Conservation (phyloP, 1,140 invertebrate species). For the Euwallacea similis region DNA sequence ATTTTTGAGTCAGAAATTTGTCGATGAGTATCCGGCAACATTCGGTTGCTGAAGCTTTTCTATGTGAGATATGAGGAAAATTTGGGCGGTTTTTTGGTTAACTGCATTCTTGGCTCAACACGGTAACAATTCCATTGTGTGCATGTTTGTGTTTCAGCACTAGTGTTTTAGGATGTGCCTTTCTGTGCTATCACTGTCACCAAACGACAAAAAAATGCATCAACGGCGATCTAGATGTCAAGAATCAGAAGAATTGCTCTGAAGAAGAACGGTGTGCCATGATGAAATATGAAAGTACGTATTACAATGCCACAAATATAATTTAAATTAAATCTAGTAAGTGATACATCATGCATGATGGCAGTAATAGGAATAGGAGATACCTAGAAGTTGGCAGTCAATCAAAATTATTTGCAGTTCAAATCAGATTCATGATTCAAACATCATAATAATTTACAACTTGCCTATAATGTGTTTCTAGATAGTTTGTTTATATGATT, state of each 20-base stretch:
- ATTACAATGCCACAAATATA: too few relatives aligned
- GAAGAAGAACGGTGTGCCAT: conserved; percentile 13
- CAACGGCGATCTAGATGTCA: conserved; percentile 9
- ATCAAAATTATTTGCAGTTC: background rate
- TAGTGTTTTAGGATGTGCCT: background rate
- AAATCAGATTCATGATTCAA: background rate
- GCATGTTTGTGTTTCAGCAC: background rate
- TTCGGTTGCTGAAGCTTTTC: background rate
- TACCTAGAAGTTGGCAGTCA: background rate
- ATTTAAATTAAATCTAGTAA: too few relatives aligned
- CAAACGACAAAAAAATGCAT: conserved; percentile 23
- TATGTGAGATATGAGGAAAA: background rate
- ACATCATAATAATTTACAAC: conserved; percentile 2
- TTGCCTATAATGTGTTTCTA: too few relatives aligned
- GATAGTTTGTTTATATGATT: too few relatives aligned
- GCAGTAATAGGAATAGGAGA: background rate
- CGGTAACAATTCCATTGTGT: too few relatives aligned
- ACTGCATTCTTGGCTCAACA: too few relatives aligned
- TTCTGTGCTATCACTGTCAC: conserved; percentile 15
- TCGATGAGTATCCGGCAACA: background rate
- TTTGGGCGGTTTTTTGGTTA: too few relatives aligned
- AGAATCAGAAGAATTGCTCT: conserved; percentile 11
- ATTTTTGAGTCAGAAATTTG: background rate
- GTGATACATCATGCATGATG: too few relatives aligned
- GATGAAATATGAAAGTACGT: conserved; percentile 26